phyloP scores from a whole-genome alignment of 2,113 vertebrate species.

The Ramphastos sulfuratus region DNA sequence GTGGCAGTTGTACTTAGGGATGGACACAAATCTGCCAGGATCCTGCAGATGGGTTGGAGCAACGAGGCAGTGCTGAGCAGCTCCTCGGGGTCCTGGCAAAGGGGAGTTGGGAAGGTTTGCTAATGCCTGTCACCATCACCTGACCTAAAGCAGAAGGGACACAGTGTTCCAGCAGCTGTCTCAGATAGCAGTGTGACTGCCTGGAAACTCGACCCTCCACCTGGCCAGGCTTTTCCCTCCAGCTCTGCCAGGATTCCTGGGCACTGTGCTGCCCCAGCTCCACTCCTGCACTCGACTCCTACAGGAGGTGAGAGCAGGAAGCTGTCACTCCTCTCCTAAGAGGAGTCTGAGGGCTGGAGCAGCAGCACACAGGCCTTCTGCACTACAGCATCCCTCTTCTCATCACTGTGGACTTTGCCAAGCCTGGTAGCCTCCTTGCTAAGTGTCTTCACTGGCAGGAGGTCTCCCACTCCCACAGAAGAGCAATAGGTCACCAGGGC shows the following conservation, averaged over 20 bases:
- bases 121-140: background rate
- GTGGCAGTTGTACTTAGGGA: background rate
- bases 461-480: background rate
- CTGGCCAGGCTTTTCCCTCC: background rate
- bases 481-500: background rate
- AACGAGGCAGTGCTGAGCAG: fast-evolving
- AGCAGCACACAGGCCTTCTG: fast-evolving
- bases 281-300: fast-evolving
- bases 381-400: background rate
- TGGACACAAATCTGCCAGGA: background rate
- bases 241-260: background rate
- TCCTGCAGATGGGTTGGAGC: fast-evolving
- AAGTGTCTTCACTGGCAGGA: background rate
- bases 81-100: background rate
- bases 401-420: background rate
- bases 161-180: background rate
- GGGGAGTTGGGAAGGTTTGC: background rate
- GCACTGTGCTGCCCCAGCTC: background rate
- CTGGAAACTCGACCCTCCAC: background rate
- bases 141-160: background rate
- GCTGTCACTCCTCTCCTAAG: fast-evolving
- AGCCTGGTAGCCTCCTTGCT: background rate
- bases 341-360: background rate
- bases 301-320: background rate
- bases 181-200: background rate